phyloP scores from a whole-genome alignment of 2,113 vertebrate genomes.

The Leptobrachium ailaonicum region DNA sequence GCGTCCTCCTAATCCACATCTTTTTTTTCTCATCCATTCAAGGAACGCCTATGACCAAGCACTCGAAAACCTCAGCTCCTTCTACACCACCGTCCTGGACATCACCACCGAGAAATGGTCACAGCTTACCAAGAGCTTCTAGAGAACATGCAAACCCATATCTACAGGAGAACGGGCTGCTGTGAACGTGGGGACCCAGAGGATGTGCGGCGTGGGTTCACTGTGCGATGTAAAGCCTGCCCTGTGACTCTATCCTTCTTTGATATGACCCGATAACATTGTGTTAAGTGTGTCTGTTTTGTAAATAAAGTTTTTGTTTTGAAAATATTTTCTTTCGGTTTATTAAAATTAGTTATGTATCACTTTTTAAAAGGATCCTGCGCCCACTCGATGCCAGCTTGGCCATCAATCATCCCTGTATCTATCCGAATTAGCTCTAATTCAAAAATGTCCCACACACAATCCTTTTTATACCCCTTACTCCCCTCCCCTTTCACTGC shows the following conservation, averaged over 20 bases:
- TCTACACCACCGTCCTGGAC: slow-evolving; percentile 7
- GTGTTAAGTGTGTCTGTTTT: not conserved
- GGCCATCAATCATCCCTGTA: too few species aligned
- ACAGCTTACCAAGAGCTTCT: slow-evolving; percentile 7
- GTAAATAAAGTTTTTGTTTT: not conserved
- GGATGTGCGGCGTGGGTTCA: too few species aligned
- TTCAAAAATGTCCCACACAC: too few species aligned
- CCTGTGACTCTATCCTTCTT: not conserved
- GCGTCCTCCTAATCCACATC: not conserved
- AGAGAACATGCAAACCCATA: not conserved
- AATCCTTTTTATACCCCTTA: too few species aligned
- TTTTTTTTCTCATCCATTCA: not conserved
- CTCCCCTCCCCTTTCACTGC: too few species aligned
- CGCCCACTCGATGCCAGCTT: too few species aligned
- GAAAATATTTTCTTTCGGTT: not conserved
- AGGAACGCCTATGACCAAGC: slow-evolving; percentile 17
- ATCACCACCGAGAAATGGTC: not conserved
- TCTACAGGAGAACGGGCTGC: too few species aligned
- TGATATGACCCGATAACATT: not conserved
- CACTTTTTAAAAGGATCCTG: too few species aligned
- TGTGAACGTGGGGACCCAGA: too few species aligned
- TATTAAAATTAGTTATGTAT: too few species aligned
- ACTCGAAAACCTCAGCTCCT: not conserved
- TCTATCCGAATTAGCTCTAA: too few species aligned
- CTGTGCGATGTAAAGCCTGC: too few species aligned